Percentiles rank a stretch among this genome's conserved stretches.
Evolutionary conservation across 23 tunicate genomes (phyloP).

Genomic region (Phallusia fumigata): DNA sequence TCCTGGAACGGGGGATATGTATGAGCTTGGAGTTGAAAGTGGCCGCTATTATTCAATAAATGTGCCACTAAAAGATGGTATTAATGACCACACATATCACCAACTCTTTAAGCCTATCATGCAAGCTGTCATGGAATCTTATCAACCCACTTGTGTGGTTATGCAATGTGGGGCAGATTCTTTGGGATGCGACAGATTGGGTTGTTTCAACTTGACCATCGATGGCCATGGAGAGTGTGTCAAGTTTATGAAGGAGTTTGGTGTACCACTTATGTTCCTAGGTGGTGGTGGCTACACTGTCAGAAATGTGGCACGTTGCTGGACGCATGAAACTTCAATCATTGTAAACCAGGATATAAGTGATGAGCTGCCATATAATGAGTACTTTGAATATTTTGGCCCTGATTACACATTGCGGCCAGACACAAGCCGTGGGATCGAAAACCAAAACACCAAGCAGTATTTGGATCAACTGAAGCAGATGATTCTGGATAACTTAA

Average conservation of each 20-base stretch:
- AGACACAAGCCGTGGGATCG: slow-evolving; percentile 91
- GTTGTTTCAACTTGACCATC: slow-evolving; percentile 94
- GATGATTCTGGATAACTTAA: slow-evolving; percentile 79
- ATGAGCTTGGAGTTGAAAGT: slow-evolving; percentile 95
- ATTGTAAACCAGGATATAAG: slow-evolving; percentile 82
- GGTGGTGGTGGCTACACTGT: slow-evolving; percentile 99
- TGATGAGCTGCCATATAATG: slow-evolving; percentile 94
- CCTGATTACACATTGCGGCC: slow-evolving; percentile 95
- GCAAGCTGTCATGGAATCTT: slow-evolving; percentile 88
- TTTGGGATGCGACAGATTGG: slow-evolving; percentile 96
- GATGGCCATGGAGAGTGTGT: slow-evolving; percentile 99
- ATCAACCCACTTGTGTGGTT: slow-evolving; percentile 94
- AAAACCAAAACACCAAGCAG: slow-evolving; percentile 94
- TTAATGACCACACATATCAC: slow-evolving; percentile 89
- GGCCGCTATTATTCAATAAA: slow-evolving; percentile 93
- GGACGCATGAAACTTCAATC: slow-evolving; percentile 99
- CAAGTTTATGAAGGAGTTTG: slow-evolving; percentile 90
- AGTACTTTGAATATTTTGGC: slow-evolving; percentile 96
- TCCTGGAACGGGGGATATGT: slow-evolving; percentile 99
- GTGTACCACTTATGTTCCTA: slow-evolving; percentile 93
- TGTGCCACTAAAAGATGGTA: slow-evolving; percentile 97
- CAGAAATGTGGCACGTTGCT: slow-evolving; percentile 97
- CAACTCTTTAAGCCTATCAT: slow-evolving; percentile 91
- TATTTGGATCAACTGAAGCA: slow-evolving; percentile 74
- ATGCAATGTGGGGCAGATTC: slow-evolving; percentile 99